Evolutionary conservation across 2,888 invertebrate genomes (phyloP).

Genomic region (Patella caerulea): DNA sequence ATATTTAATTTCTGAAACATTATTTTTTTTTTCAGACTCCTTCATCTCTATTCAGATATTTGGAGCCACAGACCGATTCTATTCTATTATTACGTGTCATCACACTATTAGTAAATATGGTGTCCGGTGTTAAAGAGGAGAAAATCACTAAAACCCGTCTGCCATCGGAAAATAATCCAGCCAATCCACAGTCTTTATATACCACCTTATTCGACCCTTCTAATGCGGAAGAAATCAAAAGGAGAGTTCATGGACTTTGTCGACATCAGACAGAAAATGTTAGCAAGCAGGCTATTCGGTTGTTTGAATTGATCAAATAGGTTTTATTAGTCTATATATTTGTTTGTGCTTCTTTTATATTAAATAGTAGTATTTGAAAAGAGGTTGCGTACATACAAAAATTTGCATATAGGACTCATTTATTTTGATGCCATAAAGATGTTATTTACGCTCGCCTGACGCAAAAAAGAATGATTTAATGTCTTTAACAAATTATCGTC

Average conservation of each 20-base stretch:
- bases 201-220: slow-evolving; percentile 58
- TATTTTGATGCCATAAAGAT: no score
- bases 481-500: no score
- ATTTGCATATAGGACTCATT: no score
- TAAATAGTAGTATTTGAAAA: no score
- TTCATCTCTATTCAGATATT: slow-evolving; percentile 71
- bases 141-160: slow-evolving; percentile 73
- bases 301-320: slow-evolving; percentile 46
- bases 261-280: slow-evolving; percentile 61
- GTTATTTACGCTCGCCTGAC: no score
- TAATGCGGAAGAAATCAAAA: slow-evolving; percentile 50
- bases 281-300: slow-evolving; percentile 57
- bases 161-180: slow-evolving; percentile 74
- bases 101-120: slow-evolving; percentile 74
- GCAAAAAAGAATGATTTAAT: no score
- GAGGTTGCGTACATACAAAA: no score
- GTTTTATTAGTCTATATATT: not conserved
- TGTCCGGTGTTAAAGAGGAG: slow-evolving; percentile 70
- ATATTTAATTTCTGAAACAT: not conserved
- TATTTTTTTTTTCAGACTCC: slow-evolving; percentile 72
- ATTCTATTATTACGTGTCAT: slow-evolving; percentile 73
- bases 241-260: slow-evolving; percentile 64
- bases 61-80: slow-evolving; percentile 72
- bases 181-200: slow-evolving; percentile 75
- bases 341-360: no score